Conservation (phyloP, 2,888 invertebrate species). For the Argyresthia albistria region DNA sequence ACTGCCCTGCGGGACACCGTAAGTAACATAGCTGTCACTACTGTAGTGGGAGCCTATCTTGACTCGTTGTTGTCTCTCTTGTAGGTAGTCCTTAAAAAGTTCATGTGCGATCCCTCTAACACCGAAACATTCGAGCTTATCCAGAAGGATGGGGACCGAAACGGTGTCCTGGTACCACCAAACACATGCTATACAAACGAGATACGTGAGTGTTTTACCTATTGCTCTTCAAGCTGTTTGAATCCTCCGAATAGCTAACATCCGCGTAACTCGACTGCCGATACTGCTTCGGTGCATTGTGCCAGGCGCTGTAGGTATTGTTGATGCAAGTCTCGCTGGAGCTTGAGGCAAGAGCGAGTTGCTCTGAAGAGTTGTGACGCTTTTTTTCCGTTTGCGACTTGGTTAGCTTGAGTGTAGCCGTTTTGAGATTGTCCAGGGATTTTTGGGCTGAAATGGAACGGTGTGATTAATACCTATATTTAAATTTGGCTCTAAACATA, state of each 20-base stretch:
- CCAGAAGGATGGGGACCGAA: no score
- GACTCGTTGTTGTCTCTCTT: no score
- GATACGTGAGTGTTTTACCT: conserved; percentile 49
- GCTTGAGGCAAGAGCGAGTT: conserved; percentile 37
- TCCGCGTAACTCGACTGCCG: conserved; percentile 59
- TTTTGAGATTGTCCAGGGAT: conserved; percentile 42
- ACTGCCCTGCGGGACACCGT: no score
- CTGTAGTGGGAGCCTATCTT: no score
- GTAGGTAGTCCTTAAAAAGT: no score
- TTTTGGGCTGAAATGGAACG: conserved; percentile 38
- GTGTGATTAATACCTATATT: conserved; percentile 4
- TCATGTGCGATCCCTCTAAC: no score
- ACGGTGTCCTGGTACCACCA: no score
- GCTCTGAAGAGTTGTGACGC: conserved; percentile 59
- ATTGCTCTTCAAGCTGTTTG: conserved; percentile 76
- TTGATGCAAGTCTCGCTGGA: conserved; percentile 42
- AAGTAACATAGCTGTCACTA: no score
- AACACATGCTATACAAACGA: no score
- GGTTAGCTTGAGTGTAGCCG: conserved; percentile 43
- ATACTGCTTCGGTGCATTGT: conserved; percentile 39
- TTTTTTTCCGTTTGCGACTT: conserved; percentile 72
- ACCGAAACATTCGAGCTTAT: no score
- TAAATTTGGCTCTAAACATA: no score
- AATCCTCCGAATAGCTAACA: conserved; percentile 77
- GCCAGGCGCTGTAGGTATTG: conserved; percentile 63